Base-by-base conservation (phyloP, 2,113 vertebrate genomes). In the Xyliphius kryptos region DNA sequence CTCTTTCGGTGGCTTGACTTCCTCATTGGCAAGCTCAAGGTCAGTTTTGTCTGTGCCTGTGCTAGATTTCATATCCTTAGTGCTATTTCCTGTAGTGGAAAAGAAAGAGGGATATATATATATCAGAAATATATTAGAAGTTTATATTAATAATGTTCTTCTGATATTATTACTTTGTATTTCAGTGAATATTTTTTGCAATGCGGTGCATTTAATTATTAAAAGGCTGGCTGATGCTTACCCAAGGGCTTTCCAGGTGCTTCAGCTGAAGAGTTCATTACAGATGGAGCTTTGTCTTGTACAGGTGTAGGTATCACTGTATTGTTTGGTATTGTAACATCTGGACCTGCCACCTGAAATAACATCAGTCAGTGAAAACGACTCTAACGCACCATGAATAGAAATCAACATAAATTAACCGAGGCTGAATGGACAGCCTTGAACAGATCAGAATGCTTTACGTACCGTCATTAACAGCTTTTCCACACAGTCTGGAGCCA, bases 401-500 rank as follows among this genome's bases (percentile, higher is more conserved):
- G 19, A 10, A 15, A 12, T 14, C 40, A 11, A 57, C n/a, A n/a
- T n/a, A n/a, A n/a, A n/a, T n/a, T n/a, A n/a, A n/a, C n/a, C n/a
- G 62, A 22, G 63, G 38, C 26, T 41, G 8, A 54, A 7, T n/a
- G n/a, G n/a, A n/a, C n/a, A n/a, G n/a, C n/a, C 15, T 66, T n/a
- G n/a, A n/a, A n/a, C n/a, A n/a, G n/a, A n/a, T n/a, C n/a, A n/a
- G n/a, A n/a, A n/a, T n/a, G n/a, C n/a, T 71, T 60, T 77, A 84
- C 93, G 76, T 92, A 98, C 96, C 69, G 93, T 94, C 88, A 94
- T 86, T 61, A 98, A 92, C 66, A 99, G 86, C 80, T 99, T 99
- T 80, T 99, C 95, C 79, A 99, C 95, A 53, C 96, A 99, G 75
- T 99, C 96, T 6, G 96, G 94, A 67, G 96, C 93, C 80, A 99